Evolutionary conservation across 2,113 vertebrate species (phyloP), one percentile per base, ranked within the genome.

Genomic region (Cavia porcellus): DNA sequence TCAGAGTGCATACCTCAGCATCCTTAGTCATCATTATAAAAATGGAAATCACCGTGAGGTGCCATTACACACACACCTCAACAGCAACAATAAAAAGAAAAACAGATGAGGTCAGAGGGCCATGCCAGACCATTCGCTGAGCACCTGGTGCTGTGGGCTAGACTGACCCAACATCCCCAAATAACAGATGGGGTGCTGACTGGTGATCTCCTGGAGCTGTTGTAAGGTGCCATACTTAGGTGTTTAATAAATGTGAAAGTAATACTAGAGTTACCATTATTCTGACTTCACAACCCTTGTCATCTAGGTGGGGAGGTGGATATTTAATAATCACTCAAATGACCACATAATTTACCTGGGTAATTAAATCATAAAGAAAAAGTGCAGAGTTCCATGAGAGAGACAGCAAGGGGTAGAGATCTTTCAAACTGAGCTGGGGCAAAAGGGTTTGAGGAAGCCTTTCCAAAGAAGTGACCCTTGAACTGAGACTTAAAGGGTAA

Each of bases 1-100:
- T 61, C 68, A 77, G 85, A 81, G 24, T n/a, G 9, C 22, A 3
- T 70, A 38, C 59, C 88, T 96, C 64, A 35, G 19, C 45, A 19
- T 83, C 30, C 75, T 47, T 87, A 90, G 70, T 85, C 94, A 87
- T 87, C 77, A 61, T 83, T 87, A 28, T 50, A 62, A 77, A 92
- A 6, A 28, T 74, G 55, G 19, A 42, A 70, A 45, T 72, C 81
- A 50, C 45, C 24, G 13, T 30, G 87, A 92, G 8, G 82, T 25
- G 11, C 87, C 47, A 20, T 57, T 10, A 28, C 68, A 90, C 85
- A 88, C 91, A 38, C 74, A 64, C 35, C 38, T 82, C 30, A 13
- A 4, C 22, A 32, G 10, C 47, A 75, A 35, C 47, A n/a, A 57
- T 79, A 42, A 66, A 87, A 75, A 87, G 87, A 62, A n/a, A 62